Conservation (phyloP, 2,113 vertebrate genomes). For the Falco punctatus region DNA sequence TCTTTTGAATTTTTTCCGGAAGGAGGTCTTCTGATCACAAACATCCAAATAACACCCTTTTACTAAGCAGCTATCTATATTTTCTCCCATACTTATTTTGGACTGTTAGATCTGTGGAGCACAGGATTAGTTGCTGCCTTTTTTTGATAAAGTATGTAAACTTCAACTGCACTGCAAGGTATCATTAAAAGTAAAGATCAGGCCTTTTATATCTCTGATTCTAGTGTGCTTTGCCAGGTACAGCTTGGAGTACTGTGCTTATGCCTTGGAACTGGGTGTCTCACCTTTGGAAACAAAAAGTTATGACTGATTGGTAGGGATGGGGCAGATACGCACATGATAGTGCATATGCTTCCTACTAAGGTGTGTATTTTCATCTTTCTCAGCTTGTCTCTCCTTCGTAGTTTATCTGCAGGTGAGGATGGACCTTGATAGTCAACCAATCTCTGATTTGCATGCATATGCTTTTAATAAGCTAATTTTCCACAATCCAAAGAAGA, state of each 20-base stretch:
- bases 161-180: background rate
- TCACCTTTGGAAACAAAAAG: background rate
- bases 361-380: background rate
- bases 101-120: background rate
- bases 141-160: background rate
- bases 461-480: background rate
- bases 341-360: background rate
- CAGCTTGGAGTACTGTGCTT: background rate
- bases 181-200: background rate
- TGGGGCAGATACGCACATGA: background rate
- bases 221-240: background rate
- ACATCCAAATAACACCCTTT: background rate
- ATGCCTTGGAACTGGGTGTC: background rate
- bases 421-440: background rate
- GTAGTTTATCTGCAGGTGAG: background rate
- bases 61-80: background rate
- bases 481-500: background rate
- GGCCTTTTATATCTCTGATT: background rate
- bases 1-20: background rate
- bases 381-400: background rate
- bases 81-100: background rate
- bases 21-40: background rate
- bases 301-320: background rate
- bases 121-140: background rate
- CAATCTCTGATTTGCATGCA: background rate